phyloP scores from a whole-genome alignment of 2,888 invertebrate genomes.

The Galerucella calmariensis region DNA sequence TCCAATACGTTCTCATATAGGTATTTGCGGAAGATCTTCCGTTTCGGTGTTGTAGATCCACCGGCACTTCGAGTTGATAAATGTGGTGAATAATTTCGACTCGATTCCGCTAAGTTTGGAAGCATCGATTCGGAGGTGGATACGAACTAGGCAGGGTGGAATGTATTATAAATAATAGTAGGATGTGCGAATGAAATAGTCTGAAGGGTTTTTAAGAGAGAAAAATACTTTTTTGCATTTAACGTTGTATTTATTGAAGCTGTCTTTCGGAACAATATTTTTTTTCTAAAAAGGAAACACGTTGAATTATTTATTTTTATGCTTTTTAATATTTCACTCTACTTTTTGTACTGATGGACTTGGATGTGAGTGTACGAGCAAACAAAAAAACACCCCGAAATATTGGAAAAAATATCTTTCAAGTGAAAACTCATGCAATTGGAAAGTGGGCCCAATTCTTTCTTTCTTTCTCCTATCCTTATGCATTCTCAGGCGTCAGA shows the following conservation, averaged over 20 bases:
- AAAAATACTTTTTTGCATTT: background rate
- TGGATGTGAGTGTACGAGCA: no score
- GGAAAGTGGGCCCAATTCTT: no score
- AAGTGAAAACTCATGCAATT: no score
- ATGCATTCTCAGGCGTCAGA: no score
- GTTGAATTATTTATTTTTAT: no score
- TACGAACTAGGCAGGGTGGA: conserved; percentile 1
- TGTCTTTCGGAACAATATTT: background rate
- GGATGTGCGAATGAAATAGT: background rate
- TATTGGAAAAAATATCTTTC: no score
- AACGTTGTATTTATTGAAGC: background rate
- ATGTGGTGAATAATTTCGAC: conserved; percentile 2
- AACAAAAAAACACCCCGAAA: no score
- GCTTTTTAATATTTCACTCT: background rate
- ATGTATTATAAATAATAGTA: background rate
- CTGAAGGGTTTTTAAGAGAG: no score
- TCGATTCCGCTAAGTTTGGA: background rate
- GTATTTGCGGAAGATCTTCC: background rate
- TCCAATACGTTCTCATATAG: background rate
- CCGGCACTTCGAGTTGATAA: background rate
- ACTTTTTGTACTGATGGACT: background rate
- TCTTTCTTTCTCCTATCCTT: no score
- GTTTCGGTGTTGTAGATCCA: conserved; percentile 4
- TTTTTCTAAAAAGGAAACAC: background rate
- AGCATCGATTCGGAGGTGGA: background rate